These are phyloP conservation scores for Hemicentrotus pulcherrimus DNA, from an alignment of 35 echinoderm and acorn worm species.

Conservation along the genomic window DNA sequence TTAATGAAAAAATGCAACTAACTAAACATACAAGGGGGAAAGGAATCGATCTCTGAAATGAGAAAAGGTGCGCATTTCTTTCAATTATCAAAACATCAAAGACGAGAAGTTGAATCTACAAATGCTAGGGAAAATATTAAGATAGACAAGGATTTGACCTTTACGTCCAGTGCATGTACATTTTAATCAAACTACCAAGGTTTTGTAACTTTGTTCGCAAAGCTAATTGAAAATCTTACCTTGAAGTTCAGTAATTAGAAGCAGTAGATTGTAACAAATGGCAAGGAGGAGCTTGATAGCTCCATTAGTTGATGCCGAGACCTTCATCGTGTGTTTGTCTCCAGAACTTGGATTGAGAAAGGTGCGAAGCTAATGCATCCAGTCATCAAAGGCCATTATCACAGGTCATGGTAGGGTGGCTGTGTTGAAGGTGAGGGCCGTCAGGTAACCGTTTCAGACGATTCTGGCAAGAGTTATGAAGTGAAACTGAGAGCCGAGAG, in stretches of 20 bases:
- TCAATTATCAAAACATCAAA: not conserved
- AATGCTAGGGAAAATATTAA: not conserved
- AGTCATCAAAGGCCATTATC: not conserved
- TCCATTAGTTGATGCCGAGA: not conserved
- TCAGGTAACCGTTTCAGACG: not conserved
- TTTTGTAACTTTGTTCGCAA: not conserved
- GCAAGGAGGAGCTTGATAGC: not conserved
- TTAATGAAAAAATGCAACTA: too few relatives aligned
- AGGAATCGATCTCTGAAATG: too few relatives aligned
- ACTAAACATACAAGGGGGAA: too few relatives aligned
- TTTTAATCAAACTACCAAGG: not conserved
- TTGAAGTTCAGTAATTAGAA: not conserved
- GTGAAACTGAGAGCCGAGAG: not conserved
- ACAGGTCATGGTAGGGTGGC: not conserved
- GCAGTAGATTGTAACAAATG: not conserved
- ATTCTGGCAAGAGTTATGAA: not conserved
- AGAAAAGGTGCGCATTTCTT: too few relatives aligned
- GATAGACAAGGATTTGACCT: too few relatives aligned
- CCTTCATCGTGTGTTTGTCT: not conserved
- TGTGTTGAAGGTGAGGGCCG: not conserved
- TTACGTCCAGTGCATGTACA: too few relatives aligned
- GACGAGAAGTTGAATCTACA: not conserved
- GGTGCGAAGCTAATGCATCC: not conserved
- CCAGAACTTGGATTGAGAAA: not conserved
- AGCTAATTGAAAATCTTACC: not conserved